Evolutionary conservation across 2,888 invertebrate genomes (phyloP).

Genomic region (Melanchra persicariae): DNA sequence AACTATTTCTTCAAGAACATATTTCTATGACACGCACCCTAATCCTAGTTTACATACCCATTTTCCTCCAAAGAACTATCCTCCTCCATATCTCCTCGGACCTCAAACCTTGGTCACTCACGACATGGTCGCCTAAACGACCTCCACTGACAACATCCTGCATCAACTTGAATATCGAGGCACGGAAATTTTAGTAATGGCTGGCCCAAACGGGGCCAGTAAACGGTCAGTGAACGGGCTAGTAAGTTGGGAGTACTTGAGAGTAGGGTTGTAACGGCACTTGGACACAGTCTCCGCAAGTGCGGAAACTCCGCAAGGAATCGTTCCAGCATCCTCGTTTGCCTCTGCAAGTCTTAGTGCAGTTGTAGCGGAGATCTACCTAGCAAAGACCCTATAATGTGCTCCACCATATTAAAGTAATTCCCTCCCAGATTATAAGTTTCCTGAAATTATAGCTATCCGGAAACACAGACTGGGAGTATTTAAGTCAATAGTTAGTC

Average conservation of each 20-base stretch:
- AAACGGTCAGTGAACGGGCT: constrained; percentile 1
- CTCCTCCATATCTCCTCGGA: constrained; percentile 17
- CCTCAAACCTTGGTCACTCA: constrained; percentile 22
- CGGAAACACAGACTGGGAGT: too few species aligned
- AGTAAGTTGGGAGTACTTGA: constrained; percentile 17
- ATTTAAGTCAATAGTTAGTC: too few species aligned
- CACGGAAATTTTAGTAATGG: constrained; percentile 50
- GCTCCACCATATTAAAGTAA: too few species aligned
- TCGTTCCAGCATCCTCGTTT: too few species aligned
- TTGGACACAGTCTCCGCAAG: background rate
- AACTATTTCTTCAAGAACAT: background rate
- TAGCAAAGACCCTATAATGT: too few species aligned
- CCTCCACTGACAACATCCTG: constrained; percentile 56
- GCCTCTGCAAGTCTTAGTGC: too few species aligned
- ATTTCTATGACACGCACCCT: background rate
- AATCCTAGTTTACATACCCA: background rate
- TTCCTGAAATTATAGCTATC: too few species aligned
- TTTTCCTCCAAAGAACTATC: constrained; percentile 2
- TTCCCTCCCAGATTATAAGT: too few species aligned
- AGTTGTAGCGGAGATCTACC: too few species aligned
- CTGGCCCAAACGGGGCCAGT: constrained; percentile 39
- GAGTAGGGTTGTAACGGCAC: background rate
- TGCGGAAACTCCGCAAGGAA: too few species aligned
- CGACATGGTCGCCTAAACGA: constrained; percentile 29
- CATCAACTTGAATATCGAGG: constrained; percentile 41